Conservation (phyloP, 2,797 vertebrate genomes). For the Pempheris klunzingeri region DNA sequence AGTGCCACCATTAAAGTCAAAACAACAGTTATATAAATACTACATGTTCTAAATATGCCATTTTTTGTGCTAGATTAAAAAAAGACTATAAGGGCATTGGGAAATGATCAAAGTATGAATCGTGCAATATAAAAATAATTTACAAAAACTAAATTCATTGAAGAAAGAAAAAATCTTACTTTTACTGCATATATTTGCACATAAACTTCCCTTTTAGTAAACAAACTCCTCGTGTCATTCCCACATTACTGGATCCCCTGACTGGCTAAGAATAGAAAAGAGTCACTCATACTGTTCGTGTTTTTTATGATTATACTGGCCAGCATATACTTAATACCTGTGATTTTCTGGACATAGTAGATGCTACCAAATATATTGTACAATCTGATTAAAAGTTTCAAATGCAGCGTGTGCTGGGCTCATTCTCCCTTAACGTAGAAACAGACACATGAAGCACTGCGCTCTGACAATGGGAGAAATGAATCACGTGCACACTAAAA, state of each 20-base stretch:
- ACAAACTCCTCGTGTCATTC: not conserved
- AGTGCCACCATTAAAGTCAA: constrained; percentile 44
- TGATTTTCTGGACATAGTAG: not conserved
- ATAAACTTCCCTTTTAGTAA: not conserved
- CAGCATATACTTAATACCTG: not conserved
- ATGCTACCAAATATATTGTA: not conserved
- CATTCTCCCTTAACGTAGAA: not conserved
- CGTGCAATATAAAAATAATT: constrained; percentile 52
- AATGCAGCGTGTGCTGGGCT: not conserved
- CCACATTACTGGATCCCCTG: constrained; percentile 21
- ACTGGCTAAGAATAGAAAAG: not conserved
- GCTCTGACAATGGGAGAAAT: no score
- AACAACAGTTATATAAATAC: constrained; percentile 35
- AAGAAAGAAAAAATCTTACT: not conserved
- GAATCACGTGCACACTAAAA: not conserved
- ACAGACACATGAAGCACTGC: not conserved
- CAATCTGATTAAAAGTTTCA: not conserved
- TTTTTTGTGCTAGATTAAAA: constrained; percentile 17
- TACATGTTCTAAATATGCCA: constrained; percentile 12
- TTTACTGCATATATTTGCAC: constrained; percentile 24
- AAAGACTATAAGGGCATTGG: constrained; percentile 4
- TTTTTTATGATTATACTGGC: not conserved
- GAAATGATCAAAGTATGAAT: constrained; percentile 20
- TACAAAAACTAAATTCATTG: constrained; percentile 9
- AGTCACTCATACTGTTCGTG: not conserved